Percentiles rank a stretch among this genome's conserved stretches.
Evolutionary conservation across 2,113 vertebrate genomes (phyloP).

Genomic region (Heptranchias perlo): DNA sequence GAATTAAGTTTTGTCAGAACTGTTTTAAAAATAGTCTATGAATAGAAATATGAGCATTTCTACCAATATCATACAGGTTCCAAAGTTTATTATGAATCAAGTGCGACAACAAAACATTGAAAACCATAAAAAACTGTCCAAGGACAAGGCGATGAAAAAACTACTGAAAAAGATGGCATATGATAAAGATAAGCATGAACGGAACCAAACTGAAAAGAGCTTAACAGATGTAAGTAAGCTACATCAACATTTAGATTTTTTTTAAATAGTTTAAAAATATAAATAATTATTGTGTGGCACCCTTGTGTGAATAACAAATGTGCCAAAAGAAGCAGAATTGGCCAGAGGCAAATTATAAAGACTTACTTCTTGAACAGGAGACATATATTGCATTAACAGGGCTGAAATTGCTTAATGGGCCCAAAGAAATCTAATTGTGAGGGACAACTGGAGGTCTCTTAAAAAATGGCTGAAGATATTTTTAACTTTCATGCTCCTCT

Average conservation of each 20-base stretch:
- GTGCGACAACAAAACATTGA: constrained; percentile 83
- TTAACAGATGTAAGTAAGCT: constrained; percentile 63
- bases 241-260: not conserved
- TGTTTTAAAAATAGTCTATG: not conserved
- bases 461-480: no score
- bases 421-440: not conserved
- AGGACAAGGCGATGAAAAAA: constrained; percentile 77
- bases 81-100: constrained; percentile 89
- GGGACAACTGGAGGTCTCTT: not conserved
- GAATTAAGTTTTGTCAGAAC: not conserved
- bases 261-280: not conserved
- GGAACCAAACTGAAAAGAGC: constrained; percentile 60
- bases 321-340: not conserved
- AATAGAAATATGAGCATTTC: constrained; percentile 35
- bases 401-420: not conserved
- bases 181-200: constrained; percentile 69
- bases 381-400: not conserved
- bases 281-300: not conserved
- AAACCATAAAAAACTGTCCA: constrained; percentile 72
- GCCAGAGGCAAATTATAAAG: not conserved
- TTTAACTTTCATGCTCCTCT: not conserved
- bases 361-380: no score
- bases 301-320: not conserved
- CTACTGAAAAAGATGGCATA: constrained; percentile 91
- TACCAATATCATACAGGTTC: constrained; percentile 64